A percentile compares a stretch with the other conserved stretches of the same genome.
These are phyloP conservation scores for Dichetophora obliterata DNA, from an alignment of 2,888 invertebrate genomes.

Conservation along the genomic window DNA sequence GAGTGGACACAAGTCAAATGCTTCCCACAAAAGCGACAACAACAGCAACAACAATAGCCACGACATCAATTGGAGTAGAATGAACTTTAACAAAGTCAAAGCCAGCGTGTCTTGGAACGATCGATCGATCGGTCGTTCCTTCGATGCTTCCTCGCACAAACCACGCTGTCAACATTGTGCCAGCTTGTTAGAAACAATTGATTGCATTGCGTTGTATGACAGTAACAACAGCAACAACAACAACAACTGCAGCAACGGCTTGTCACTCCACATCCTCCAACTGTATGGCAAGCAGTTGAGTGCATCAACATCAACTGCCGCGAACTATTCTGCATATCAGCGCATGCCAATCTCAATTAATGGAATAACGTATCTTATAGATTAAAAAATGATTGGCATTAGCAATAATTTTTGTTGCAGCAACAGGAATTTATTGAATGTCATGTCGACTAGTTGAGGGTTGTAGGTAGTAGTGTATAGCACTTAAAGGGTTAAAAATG, in stretches of 20 bases:
- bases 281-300: background rate
- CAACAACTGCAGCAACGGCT: no score
- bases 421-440: slow-evolving; percentile 31
- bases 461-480: background rate
- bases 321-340: slow-evolving; percentile 26
- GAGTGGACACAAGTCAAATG: background rate
- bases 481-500: background rate
- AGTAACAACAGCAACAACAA: no score
- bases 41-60: background rate
- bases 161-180: background rate
- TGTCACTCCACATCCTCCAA: slow-evolving; percentile 1
- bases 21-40: background rate
- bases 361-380: slow-evolving; percentile 13
- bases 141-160: no score
- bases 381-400: slow-evolving; percentile 30
- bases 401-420: slow-evolving; percentile 5
- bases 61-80: background rate
- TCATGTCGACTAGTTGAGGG: background rate
- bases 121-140: background rate
- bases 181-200: background rate
- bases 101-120: background rate
- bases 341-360: slow-evolving; percentile 33
- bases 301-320: slow-evolving; percentile 14
- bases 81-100: slow-evolving; percentile 20
- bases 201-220: background rate